Evolutionary conservation across 2,888 invertebrate genomes (phyloP).

Genomic region (Polymixis flavicincta): DNA sequence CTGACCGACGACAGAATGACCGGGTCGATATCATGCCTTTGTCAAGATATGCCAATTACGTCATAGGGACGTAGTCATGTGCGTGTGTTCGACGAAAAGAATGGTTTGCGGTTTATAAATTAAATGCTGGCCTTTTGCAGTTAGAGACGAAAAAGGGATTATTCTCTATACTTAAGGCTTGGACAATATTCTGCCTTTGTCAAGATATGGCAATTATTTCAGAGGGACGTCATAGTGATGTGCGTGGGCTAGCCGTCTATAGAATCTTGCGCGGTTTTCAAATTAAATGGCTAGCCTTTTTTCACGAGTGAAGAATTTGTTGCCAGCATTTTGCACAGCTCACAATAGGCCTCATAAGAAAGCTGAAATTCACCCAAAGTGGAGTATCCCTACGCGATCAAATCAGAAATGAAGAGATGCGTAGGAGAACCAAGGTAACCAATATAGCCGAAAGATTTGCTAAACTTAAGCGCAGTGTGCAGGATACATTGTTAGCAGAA

Average conservation of each 20-base stretch:
- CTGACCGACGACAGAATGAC: constrained; percentile 34
- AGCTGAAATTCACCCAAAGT: too few species aligned
- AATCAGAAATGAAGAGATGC: too few species aligned
- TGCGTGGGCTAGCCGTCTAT: background rate
- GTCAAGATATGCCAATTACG: constrained; percentile 45
- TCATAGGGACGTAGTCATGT: background rate
- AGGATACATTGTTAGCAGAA: too few species aligned
- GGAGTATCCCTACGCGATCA: too few species aligned
- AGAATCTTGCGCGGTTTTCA: too few species aligned
- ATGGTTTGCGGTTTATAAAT: background rate
- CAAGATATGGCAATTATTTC: constrained; percentile 37
- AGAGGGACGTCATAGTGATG: background rate
- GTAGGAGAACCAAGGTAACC: too few species aligned
- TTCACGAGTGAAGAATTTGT: background rate
- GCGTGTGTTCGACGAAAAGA: background rate
- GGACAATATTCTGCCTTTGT: constrained; percentile 40
- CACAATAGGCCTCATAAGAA: too few species aligned
- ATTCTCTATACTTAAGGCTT: background rate
- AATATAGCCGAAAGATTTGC: too few species aligned
- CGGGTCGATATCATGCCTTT: constrained; percentile 48
- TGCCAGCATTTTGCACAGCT: background rate
- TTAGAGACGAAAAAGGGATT: background rate
- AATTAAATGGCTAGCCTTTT: background rate
- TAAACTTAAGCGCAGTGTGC: too few species aligned
- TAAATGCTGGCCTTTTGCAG: background rate